Evolutionary conservation across 2,797 vertebrate genomes (phyloP), one percentile per base, ranked within the genome.

Genomic region (Danio aesculapii): DNA sequence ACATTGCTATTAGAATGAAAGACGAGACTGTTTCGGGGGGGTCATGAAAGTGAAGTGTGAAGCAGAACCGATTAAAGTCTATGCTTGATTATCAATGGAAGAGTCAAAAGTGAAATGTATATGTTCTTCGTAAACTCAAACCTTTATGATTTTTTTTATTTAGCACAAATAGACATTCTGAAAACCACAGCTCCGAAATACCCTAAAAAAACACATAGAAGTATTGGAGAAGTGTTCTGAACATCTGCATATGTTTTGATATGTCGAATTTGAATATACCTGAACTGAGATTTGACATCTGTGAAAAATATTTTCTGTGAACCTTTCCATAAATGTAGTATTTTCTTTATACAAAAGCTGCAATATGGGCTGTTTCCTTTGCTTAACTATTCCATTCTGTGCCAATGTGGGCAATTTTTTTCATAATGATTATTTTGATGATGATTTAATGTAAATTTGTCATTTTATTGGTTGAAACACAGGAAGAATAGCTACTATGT

Each of bases 1-100:
- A 21, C 81, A 49, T 57, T 21, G 64, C 57, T 79, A 61, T 71
- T 68, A 62, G 30, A 68, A 52, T 44, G 55, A 62, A 39, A 69
- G 77, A 57, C 55, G 44, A 57, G 49, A 50, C 63, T 6, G 44
- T 68, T 50, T 30, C 14, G 17, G 69, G 69, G 57, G 69, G 59
- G 43, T 77, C 75, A 77, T 30, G 62, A 74, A 30, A 30, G 30
- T 30, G 3, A 41, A 61, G 41, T 52, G 70, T 52, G 73, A 57
- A 55, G 6, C 53, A 52, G n/a, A 72, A 12, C 59, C 0, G 14
- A 50, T 73, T 46, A 7, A 30, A 47, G 17, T 73, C 46, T 16
- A 73, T 44, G 70, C 43, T 59, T 59, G 6, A 73, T 59, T 43
- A 43, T 43, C 41, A 55, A 55, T 55, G 39, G 11, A 30, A 41